Base-by-base conservation (phyloP, 1,140 invertebrate species). In the Geopemphigus sp. region DNA sequence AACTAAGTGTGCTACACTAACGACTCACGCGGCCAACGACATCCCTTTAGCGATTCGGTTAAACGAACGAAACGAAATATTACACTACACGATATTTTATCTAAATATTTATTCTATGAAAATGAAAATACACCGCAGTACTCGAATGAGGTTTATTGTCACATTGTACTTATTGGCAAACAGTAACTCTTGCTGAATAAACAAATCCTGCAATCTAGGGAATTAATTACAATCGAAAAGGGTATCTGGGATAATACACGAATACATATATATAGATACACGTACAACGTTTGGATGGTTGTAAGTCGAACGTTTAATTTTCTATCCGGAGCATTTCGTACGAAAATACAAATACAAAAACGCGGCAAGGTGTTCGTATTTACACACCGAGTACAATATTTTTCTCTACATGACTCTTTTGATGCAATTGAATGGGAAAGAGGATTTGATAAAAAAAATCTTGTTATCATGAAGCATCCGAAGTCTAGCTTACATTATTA, bases 171-270 rank as follows among this genome's bases (percentile, higher is more conserved):
- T 26, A 54, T 73, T 32, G 24, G 24, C 47, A 56, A 73, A 29
- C 50, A 73, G 26, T 32, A 32, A 32, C 50, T 39, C 50, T n/a
- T n/a, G 19, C 24, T 54, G 22, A 73, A 73, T 32, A 73, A 73
- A 73, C 56, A 73, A 73, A 73, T 26, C 19, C 14, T 2, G 45
- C 17, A 54, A 10, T 26, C 26, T 50, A n/a, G 14, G 47, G 29
- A 73, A 73, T 73, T 73, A 73, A 73, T 73, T 73, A 24, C 24
- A 54, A 56, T 73, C 19, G 50, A 24, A 15, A 56, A 54, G 50
- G 29, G 26, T 54, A 53, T 54, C 26, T n/a, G 5, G 6, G 1
- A 68, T 22, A 11, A 22, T 19, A 39, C 29, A 39, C 17, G 3
- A n/a, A 22, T 45, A 12, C 54, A 1, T 22, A 5, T 8, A 12